phyloP scores from a whole-genome alignment of 2,797 vertebrate species.

The Rhyacichthys aspro region DNA sequence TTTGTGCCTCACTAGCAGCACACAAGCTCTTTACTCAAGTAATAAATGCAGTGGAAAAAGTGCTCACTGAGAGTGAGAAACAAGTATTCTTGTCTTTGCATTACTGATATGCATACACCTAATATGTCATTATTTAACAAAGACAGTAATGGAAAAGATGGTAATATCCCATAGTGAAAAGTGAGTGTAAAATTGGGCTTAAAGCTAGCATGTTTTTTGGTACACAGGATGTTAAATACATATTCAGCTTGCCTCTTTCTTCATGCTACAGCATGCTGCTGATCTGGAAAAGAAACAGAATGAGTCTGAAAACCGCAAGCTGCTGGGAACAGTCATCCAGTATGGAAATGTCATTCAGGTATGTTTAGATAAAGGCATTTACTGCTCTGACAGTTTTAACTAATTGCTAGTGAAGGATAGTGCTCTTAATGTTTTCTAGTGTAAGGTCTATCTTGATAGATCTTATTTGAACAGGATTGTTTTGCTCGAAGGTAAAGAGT shows the following conservation, averaged over 20 bases:
- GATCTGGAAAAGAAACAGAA: constrained; percentile 99
- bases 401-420: constrained; percentile 32
- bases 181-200: no score
- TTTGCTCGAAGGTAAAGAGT: constrained; percentile 6
- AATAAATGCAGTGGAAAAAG: no score
- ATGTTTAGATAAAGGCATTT: constrained; percentile 33
- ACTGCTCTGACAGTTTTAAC: constrained; percentile 35
- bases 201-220: no score
- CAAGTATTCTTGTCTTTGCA: no score
- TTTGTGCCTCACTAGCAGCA: no score
- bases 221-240: no score
- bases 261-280: constrained; percentile 88
- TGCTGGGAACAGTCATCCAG: constrained; percentile 94
- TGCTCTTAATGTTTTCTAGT: constrained; percentile 5
- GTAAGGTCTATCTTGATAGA: constrained; percentile 20
- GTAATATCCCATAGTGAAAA: no score
- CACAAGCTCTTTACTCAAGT: no score
- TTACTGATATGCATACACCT: no score
- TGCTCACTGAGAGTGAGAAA: no score
- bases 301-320: constrained; percentile 95
- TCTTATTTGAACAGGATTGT: constrained; percentile 15
- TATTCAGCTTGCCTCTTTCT: constrained; percentile 10
- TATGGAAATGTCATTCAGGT: constrained; percentile 98
- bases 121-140: no score
- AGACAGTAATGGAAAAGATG: no score